Conservation (phyloP, 1,140 invertebrate genomes). For the Theocolax elegans region DNA sequence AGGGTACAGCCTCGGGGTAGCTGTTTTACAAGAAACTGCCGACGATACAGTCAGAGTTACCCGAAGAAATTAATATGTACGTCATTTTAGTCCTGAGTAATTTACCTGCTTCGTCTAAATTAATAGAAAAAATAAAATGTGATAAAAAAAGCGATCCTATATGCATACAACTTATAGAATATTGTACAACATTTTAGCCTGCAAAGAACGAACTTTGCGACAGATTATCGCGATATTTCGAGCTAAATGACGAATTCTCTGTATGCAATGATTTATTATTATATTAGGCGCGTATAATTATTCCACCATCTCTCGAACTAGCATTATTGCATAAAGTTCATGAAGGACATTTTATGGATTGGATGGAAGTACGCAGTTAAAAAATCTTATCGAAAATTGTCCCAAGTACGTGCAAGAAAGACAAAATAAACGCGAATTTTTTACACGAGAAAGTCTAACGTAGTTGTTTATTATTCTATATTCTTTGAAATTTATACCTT, state of each 20-base stretch:
- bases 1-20: background rate
- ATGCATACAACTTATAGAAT: too few relatives aligned
- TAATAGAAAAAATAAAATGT: background rate
- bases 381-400: too few relatives aligned
- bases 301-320: background rate
- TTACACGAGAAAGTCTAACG: background rate
- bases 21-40: background rate
- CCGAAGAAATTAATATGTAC: background rate
- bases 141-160: background rate
- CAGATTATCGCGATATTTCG: background rate
- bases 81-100: background rate
- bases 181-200: background rate
- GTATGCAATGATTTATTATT: too few relatives aligned
- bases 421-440: background rate
- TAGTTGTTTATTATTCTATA: background rate
- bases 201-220: background rate
- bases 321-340: background rate
- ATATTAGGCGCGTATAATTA: too few relatives aligned
- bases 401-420: too few relatives aligned
- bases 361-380: too few relatives aligned
- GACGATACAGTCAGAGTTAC: background rate
- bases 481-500: background rate
- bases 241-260: too few relatives aligned
- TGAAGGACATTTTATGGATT: background rate
- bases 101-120: background rate